phyloP scores from a whole-genome alignment of 2,888 invertebrate genomes.

The Andrena praecox region DNA sequence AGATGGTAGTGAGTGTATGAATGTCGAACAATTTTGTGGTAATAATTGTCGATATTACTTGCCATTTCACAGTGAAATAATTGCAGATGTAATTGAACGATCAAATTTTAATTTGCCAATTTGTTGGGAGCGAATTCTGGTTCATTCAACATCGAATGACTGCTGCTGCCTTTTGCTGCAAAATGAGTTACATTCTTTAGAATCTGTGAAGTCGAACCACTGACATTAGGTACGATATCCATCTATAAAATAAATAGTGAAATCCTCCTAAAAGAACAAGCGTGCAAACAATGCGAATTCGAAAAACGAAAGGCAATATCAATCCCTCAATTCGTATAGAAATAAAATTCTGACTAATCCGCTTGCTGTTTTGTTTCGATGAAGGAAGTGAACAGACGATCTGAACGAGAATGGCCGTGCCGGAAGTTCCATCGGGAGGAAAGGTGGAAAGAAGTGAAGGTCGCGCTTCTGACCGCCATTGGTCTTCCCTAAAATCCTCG shows the following conservation, averaged over 20 bases:
- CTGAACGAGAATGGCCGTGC: constrained; percentile 19
- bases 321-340: background rate
- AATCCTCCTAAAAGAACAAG: background rate
- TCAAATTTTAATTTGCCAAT: background rate
- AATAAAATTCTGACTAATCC: background rate
- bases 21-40: too few species aligned
- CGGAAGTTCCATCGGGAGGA: constrained; percentile 31
- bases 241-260: background rate
- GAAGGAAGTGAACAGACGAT: constrained; percentile 25
- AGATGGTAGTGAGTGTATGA: background rate
- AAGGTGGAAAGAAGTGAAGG: constrained; percentile 37
- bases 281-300: background rate
- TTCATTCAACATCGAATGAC: background rate
- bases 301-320: background rate
- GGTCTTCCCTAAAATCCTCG: constrained; percentile 27
- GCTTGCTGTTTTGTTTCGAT: background rate
- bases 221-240: background rate
- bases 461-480: constrained; percentile 27
- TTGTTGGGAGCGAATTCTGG: background rate
- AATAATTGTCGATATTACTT: too few species aligned
- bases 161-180: background rate
- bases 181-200: too few species aligned
- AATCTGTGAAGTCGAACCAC: background rate
- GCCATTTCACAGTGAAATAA: background rate
- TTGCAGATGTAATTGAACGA: background rate